Evolutionary conservation across 2,888 invertebrate genomes (phyloP).

Genomic region (Sthenelais limicola): DNA sequence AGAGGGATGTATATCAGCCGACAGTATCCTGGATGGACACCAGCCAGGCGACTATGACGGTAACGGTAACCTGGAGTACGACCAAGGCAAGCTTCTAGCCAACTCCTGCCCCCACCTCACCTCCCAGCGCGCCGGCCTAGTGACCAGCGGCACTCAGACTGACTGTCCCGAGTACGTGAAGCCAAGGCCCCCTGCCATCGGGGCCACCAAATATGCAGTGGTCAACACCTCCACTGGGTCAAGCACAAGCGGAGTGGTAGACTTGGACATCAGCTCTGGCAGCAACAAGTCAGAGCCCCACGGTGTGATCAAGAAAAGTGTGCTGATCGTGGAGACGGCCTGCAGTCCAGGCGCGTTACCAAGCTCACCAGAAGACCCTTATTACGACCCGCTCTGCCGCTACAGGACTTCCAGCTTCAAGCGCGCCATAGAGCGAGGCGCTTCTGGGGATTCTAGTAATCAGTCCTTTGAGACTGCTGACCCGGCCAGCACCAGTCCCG

Average conservation of each 20-base stretch:
- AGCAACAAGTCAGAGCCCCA: conserved; percentile 48
- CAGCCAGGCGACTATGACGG: conserved; percentile 8
- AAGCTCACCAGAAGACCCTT: conserved; percentile 39
- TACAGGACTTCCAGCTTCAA: conserved; percentile 50
- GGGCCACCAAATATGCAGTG: conserved; percentile 44
- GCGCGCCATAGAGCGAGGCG: conserved; percentile 50
- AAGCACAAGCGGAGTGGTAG: conserved; percentile 55
- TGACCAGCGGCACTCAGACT: conserved; percentile 26
- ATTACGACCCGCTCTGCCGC: conserved; percentile 35
- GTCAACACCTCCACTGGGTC: conserved; percentile 58
- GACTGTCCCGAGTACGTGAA: conserved; percentile 22
- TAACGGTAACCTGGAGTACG: conserved; percentile 19
- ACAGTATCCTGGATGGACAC: conserved; percentile 34
- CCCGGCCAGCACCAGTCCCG: conserved; percentile 42
- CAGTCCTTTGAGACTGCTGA: conserved; percentile 42
- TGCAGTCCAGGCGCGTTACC: conserved; percentile 40
- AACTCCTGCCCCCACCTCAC: conserved; percentile 28
- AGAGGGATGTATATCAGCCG: conserved; percentile 28
- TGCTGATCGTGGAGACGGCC: conserved; percentile 44
- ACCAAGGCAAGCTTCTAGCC: conserved; percentile 15
- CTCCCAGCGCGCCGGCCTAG: neutral
- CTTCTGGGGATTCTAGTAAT: conserved; percentile 43
- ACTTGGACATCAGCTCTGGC: conserved; percentile 54
- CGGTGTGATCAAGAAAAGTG: conserved; percentile 42
- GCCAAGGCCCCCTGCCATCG: conserved; percentile 34